These are phyloP conservation scores for Thera britannica DNA, from an alignment of 2,888 invertebrate genomes.

Conservation along the genomic window DNA sequence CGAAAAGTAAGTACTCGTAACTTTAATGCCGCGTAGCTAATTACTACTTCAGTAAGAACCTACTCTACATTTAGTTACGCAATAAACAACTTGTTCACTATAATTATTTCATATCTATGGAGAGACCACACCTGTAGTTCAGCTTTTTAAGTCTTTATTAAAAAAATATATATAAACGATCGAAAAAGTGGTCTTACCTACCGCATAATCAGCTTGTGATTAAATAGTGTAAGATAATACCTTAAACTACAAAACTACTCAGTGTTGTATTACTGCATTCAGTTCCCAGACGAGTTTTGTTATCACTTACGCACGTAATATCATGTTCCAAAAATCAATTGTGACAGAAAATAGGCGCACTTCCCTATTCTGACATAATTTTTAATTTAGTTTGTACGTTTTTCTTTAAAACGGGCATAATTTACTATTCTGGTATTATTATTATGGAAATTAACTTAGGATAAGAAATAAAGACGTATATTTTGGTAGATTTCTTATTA, in stretches of 20 bases:
- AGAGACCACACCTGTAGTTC: conserved; percentile 43
- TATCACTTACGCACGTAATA: not conserved
- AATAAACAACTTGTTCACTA: conserved; percentile 39
- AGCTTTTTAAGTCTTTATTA: conserved; percentile 30
- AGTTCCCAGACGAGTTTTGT: conserved; percentile 15
- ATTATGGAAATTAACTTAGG: no score
- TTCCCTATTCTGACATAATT: not conserved
- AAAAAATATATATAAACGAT: conserved; percentile 23
- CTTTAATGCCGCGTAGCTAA: conserved; percentile 26
- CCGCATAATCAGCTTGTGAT: conserved; percentile 46
- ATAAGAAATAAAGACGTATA: no score
- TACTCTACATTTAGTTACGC: conserved; percentile 39
- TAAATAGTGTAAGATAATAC: conserved; percentile 43
- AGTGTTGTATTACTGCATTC: conserved; percentile 47
- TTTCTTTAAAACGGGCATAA: no score
- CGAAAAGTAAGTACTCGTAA: conserved; percentile 18
- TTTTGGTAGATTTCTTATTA: no score
- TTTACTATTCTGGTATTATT: no score
- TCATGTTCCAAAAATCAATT: not conserved
- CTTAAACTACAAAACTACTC: conserved; percentile 46
- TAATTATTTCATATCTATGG: conserved; percentile 50
- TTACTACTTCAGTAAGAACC: conserved; percentile 30
- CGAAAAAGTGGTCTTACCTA: conserved; percentile 43
- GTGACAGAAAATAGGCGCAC: not conserved
- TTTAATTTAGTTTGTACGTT: not conserved